phyloP scores from a whole-genome alignment of 2,888 invertebrate species.

The Eustalomyia histrio region DNA sequence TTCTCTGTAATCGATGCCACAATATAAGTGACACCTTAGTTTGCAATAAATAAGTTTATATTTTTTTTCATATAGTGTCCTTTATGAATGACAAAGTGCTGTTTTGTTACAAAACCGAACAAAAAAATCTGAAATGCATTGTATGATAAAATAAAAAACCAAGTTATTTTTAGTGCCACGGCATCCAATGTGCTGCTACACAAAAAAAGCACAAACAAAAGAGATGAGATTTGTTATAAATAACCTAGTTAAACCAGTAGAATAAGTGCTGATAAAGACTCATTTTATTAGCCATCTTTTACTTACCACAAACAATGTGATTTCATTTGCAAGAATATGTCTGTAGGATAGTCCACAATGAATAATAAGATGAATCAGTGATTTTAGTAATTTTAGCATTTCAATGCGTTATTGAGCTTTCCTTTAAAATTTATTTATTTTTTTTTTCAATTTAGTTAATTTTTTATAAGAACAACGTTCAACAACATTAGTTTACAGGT shows the following conservation, averaged over 20 bases:
- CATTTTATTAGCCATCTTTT: conserved; percentile 26
- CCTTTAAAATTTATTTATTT: too few species aligned
- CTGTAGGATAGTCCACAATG: conserved; percentile 12
- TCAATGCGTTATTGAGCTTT: neutral
- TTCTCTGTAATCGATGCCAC: too few species aligned
- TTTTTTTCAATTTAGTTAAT: too few species aligned
- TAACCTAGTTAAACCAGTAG: conserved; percentile 45
- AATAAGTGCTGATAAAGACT: conserved; percentile 48
- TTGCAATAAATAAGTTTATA: conserved; percentile 2
- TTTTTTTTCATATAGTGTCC: conserved; percentile 40
- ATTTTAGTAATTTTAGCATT: conserved; percentile 23
- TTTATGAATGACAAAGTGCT: conserved; percentile 57
- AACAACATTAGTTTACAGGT: too few species aligned
- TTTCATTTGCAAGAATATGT: conserved; percentile 28
- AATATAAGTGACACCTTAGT: conserved; percentile 16
- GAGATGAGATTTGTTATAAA: conserved; percentile 49
- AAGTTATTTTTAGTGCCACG: conserved; percentile 50
- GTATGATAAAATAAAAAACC: conserved; percentile 25
- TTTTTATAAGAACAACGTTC: too few species aligned
- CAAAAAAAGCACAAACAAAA: conserved; percentile 1
- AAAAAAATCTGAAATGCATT: conserved; percentile 33
- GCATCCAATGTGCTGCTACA: neutral
- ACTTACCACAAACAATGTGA: conserved; percentile 17
- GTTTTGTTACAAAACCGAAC: conserved; percentile 24
- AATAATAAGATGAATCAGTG: conserved; percentile 29